phyloP scores from a whole-genome alignment of 2,113 vertebrate genomes.

The Onychostoma macrolepis region DNA sequence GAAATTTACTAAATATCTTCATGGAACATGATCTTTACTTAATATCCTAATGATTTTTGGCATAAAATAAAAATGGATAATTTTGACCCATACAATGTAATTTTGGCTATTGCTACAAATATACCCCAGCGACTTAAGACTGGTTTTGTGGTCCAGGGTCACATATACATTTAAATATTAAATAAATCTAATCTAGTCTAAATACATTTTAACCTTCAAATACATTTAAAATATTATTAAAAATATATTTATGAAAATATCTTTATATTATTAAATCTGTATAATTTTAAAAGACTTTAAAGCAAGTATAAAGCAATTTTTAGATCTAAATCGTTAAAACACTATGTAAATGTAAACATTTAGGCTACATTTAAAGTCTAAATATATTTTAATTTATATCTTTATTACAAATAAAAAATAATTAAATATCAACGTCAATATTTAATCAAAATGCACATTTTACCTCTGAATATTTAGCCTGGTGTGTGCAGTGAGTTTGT shows the following conservation, averaged over 20 bases:
- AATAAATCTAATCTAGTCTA: not conserved
- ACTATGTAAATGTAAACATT: not conserved
- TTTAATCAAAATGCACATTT: not conserved
- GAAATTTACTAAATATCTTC: no score
- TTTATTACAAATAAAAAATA: not conserved
- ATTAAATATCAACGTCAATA: no score
- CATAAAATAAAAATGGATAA: no score
- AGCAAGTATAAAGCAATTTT: no score
- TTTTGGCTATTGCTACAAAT: no score
- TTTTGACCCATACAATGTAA: no score
- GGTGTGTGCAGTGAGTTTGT: conserved; percentile 1
- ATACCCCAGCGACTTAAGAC: no score
- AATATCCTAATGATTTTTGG: no score
- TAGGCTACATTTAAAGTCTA: not conserved
- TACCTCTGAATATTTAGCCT: not conserved
- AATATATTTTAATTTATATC: not conserved
- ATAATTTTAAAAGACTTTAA: not conserved
- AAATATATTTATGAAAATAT: not conserved
- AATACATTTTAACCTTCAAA: not conserved
- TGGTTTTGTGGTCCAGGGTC: no score
- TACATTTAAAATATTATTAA: not conserved
- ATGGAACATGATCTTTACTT: no score
- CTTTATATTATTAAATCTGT: not conserved
- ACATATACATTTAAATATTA: not conserved
- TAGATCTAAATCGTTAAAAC: not conserved